Conservation (phyloP, 2,797 vertebrate genomes). For the Squalus acanthias region DNA sequence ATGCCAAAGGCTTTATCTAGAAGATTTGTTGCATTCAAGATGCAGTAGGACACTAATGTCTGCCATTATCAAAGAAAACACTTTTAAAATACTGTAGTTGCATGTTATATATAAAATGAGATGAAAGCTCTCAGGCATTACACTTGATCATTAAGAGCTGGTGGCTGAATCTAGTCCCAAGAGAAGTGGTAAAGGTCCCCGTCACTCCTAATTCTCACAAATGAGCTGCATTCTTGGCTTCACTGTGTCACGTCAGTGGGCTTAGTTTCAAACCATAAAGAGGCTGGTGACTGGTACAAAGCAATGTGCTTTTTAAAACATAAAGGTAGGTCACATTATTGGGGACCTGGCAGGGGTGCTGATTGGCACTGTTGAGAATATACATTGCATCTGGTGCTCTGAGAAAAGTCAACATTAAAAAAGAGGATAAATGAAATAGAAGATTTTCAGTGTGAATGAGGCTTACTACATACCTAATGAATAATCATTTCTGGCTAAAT, state of each 20-base stretch:
- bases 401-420: not conserved
- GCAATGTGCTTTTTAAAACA: not conserved
- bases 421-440: not conserved
- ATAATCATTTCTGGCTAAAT: not conserved
- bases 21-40: not conserved
- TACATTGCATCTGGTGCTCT: not conserved
- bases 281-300: not conserved
- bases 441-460: not conserved
- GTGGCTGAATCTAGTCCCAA: not conserved
- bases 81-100: not conserved
- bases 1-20: not conserved
- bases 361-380: not conserved
- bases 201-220: not conserved
- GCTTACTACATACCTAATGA: no score
- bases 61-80: not conserved
- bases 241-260: not conserved
- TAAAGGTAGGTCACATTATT: not conserved
- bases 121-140: not conserved
- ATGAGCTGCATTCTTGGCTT: not conserved
- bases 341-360: not conserved
- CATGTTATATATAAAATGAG: not conserved
- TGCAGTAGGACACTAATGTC: not conserved
- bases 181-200: not conserved
- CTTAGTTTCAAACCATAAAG: not conserved
- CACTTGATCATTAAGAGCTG: not conserved